phyloP scores from a whole-genome alignment of 2,888 invertebrate genomes.

The Criorhina ranunculi region DNA sequence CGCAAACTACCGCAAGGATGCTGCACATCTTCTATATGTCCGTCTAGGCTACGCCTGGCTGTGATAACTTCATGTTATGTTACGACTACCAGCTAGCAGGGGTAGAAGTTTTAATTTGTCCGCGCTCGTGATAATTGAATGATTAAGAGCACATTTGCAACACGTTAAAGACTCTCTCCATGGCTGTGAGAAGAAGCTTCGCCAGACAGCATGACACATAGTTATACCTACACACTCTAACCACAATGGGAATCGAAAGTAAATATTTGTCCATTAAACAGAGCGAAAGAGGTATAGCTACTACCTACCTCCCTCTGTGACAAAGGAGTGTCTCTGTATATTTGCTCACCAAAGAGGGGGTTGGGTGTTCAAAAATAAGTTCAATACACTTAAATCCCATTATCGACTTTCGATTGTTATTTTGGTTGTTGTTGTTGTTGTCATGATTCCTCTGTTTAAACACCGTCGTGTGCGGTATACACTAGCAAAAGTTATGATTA shows the following conservation, averaged over 20 bases:
- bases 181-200: not conserved
- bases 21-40: constrained; percentile 3
- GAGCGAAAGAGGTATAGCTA: constrained; percentile 15
- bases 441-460: not conserved
- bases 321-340: too few species aligned
- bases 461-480: constrained; percentile 4
- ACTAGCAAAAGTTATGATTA: constrained; percentile 66
- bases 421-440: constrained; percentile 15
- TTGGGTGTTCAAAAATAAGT: constrained; percentile 38
- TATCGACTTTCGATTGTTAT: constrained; percentile 61
- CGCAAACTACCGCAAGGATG: constrained; percentile 38
- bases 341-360: constrained; percentile 47
- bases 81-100: constrained; percentile 13
- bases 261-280: constrained; percentile 68
- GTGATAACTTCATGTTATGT: constrained; percentile 42
- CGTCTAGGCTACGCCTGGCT: constrained; percentile 2
- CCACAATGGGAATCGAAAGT: constrained; percentile 57
- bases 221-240: constrained; percentile 3
- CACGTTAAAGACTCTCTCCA: constrained; percentile 39
- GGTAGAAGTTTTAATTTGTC: constrained; percentile 39
- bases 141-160: constrained; percentile 69
- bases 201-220: not conserved
- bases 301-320: constrained; percentile 13
- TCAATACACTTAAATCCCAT: constrained; percentile 60
- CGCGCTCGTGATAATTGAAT: constrained; percentile 68